Conservation (phyloP, 1,140 invertebrate species). For the Drosophila saltans region DNA sequence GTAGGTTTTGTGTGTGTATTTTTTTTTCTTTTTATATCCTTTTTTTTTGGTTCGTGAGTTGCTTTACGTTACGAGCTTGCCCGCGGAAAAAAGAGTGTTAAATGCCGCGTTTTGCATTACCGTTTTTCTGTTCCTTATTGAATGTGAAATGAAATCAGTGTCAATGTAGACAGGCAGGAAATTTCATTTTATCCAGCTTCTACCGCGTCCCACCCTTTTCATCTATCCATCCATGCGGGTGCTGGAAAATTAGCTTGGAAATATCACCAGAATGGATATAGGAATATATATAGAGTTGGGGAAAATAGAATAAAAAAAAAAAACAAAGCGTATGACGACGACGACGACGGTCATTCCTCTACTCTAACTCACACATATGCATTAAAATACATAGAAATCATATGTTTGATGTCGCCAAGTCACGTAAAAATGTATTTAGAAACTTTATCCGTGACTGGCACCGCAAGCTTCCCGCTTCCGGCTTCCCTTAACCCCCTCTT, state of each 20-base stretch:
- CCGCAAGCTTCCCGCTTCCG: slow-evolving; percentile 28
- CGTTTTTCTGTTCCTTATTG: slow-evolving; percentile 63
- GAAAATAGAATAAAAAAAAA: neutral
- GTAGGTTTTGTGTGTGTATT: neutral
- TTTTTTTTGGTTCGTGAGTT: no score
- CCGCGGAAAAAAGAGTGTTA: slow-evolving; percentile 68
- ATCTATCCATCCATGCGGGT: slow-evolving; percentile 2
- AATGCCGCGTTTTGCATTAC: slow-evolving; percentile 79
- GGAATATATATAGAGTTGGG: no score
- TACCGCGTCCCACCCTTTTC: neutral
- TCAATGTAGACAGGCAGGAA: slow-evolving; percentile 67
- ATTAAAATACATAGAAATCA: slow-evolving; percentile 13
- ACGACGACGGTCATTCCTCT: slow-evolving; percentile 8
- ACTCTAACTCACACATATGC: slow-evolving; percentile 30
- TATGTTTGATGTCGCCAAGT: slow-evolving; percentile 66
- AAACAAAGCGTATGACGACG: slow-evolving; percentile 3
- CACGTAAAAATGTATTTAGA: slow-evolving; percentile 76
- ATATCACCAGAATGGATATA: neutral
- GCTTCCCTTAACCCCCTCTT: slow-evolving; percentile 30
- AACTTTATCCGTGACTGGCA: slow-evolving; percentile 48
- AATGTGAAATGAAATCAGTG: slow-evolving; percentile 78
- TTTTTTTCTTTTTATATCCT: no score
- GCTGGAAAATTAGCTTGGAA: slow-evolving; percentile 56
- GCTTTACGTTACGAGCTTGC: neutral
- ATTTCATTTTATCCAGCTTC: slow-evolving; percentile 50